Evolutionary conservation across 1,140 invertebrate genomes (phyloP).

Genomic region (Brachionus rubens): DNA sequence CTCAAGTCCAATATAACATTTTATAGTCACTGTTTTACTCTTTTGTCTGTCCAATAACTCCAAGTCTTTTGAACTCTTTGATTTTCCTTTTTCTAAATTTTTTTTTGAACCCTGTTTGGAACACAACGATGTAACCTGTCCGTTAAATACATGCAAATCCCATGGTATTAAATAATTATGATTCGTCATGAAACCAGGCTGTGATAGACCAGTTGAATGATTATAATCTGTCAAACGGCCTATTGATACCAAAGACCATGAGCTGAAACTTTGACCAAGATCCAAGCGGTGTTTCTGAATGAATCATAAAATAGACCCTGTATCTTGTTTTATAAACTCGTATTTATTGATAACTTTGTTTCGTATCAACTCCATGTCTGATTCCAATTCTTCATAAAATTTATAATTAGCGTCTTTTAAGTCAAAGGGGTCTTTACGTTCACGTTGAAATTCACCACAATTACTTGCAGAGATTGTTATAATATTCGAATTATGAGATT

Average conservation of each 20-base stretch:
- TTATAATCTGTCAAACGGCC: constrained; percentile 77
- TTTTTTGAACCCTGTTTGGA: neutral
- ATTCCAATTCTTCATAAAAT: constrained; percentile 44
- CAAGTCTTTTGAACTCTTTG: constrained; percentile 57
- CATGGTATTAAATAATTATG: constrained; percentile 89
- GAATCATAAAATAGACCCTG: constrained; percentile 71
- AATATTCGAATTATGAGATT: constrained; percentile 7
- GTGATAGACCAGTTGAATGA: constrained; percentile 75
- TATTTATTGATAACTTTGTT: neutral
- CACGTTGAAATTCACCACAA: constrained; percentile 41
- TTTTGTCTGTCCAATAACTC: neutral
- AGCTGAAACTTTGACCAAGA: constrained; percentile 82
- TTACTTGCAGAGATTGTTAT: constrained; percentile 31
- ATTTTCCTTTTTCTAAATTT: constrained; percentile 59
- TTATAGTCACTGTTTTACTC: constrained; percentile 65
- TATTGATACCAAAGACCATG: constrained; percentile 84
- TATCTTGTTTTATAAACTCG: neutral
- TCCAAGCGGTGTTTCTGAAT: constrained; percentile 71
- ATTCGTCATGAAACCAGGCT: constrained; percentile 76
- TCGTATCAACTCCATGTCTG: neutral
- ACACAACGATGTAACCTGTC: neutral
- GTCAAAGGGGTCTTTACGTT: constrained; percentile 39
- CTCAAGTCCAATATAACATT: constrained; percentile 91
- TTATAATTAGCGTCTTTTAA: constrained; percentile 43
- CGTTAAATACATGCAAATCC: constrained; percentile 68